phyloP scores from a whole-genome alignment of 2,113 vertebrate species.

The Eudyptes chrysolophus region DNA sequence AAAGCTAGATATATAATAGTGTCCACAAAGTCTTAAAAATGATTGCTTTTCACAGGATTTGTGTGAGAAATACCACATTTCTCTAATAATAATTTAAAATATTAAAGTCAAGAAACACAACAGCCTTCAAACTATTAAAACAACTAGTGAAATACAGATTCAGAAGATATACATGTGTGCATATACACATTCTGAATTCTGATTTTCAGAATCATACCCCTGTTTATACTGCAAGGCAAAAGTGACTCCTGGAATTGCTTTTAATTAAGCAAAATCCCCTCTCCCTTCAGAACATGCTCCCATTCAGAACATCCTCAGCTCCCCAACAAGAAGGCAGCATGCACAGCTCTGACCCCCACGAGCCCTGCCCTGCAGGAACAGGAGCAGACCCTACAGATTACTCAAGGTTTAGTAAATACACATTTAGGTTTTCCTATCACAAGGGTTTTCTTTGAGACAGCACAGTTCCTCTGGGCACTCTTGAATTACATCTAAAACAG shows the following conservation, averaged over 20 bases:
- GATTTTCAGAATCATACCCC: not conserved
- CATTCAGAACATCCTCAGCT: not conserved
- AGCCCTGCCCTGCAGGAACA: not conserved
- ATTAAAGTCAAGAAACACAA: not conserved
- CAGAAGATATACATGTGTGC: not conserved
- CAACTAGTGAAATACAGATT: not conserved
- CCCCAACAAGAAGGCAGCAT: not conserved
- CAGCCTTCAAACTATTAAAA: not conserved
- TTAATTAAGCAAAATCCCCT: not conserved
- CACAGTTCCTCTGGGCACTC: not conserved
- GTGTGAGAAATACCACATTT: not conserved
- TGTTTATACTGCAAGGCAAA: not conserved
- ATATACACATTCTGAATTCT: not conserved
- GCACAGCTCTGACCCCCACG: not conserved
- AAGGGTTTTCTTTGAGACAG: not conserved
- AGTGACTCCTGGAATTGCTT: not conserved
- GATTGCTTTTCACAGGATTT: not conserved
- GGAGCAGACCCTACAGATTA: not conserved
- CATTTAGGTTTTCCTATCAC: not conserved
- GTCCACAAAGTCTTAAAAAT: not conserved
- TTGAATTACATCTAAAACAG: not conserved
- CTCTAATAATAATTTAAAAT: not conserved
- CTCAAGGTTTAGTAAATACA: not conserved
- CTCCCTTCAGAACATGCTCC: not conserved
- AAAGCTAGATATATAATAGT: not conserved